Evolutionary conservation across 1,140 invertebrate species (phyloP), one percentile per base, ranked within the genome.

Genomic region (Tetramorium simillimum): DNA sequence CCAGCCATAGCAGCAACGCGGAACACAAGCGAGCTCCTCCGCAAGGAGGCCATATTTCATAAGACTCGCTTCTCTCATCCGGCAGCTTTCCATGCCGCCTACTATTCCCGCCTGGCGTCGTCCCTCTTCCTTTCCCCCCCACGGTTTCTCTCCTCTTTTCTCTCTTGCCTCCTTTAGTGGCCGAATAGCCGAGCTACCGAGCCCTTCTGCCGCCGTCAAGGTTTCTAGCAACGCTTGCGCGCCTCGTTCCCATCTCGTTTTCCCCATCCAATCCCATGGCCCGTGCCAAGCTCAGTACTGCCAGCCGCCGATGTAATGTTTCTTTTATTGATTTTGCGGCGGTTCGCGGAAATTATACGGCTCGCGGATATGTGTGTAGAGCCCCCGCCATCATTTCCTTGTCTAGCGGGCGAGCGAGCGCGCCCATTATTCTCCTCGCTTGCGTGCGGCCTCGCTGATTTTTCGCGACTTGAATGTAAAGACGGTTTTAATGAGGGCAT

Each of bases 321-420:
- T 95, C 94, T 95, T 95, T 95, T 95, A 95, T 95, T 95, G 95
- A 95, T 95, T 95, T 95, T 94, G 94, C 92, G 94, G 94, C 93
- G 92, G 91, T 90, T 92, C 92, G 93, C 92, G 92, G 91, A 94
- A 95, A 95, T 95, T 95, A 95, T 93, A 93, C 91, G 89, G 90
- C 85, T 85, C 86, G 85, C 82, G 88, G 77, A 92, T 93, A 89
- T 93, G 90, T 92, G 89, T 75, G 80, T 75, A 84, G 58, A 78
- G 70, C 40, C 65, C 53, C 70, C 75, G 51, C 75, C 89, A 67
- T 90, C 89, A 65, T 84, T 84, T 75, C 69, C 80, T 84, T 73
- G 80, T 84, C 80, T 84, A 84, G 80, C 51, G 56, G 24, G 21
- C 56, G 77, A 24, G 56, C 69, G 53, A 73, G n/a, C 53, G 69